These are phyloP conservation scores for Alcedo quadribrachys DNA, from an alignment of 2,797 vertebrate genomes.

Conservation along the genomic window DNA sequence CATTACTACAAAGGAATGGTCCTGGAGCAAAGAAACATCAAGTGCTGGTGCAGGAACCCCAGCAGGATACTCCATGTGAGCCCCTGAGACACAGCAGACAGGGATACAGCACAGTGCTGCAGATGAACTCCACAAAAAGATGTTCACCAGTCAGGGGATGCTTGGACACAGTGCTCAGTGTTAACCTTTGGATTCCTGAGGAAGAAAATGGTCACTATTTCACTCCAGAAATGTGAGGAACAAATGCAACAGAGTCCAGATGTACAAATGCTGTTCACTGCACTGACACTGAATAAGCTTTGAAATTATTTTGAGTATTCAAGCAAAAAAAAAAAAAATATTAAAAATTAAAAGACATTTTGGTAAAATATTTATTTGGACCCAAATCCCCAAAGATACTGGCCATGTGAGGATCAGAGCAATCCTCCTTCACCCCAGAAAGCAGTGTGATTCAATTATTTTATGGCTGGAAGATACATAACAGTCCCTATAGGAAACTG, in stretches of 20 bases:
- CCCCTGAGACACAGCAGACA: background rate
- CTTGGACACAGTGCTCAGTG: background rate
- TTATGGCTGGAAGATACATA: slow-evolving; percentile 8
- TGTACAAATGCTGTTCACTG: background rate
- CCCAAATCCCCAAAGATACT: background rate
- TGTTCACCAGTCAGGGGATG: background rate
- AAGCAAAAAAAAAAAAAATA: background rate
- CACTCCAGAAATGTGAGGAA: background rate
- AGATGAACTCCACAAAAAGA: background rate
- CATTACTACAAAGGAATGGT: background rate
- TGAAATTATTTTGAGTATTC: background rate
- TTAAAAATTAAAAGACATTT: background rate
- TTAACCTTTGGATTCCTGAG: background rate
- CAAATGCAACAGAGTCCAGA: background rate
- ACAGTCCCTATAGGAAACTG: slow-evolving; percentile 12
- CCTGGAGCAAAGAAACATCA: background rate
- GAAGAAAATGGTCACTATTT: background rate
- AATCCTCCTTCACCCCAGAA: background rate
- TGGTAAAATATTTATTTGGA: background rate
- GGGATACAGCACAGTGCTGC: background rate
- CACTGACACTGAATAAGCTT: background rate
- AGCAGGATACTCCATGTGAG: background rate
- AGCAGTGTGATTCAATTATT: slow-evolving; percentile 1
- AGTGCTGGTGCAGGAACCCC: background rate
- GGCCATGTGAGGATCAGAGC: background rate